Percentiles rank a stretch among this genome's conserved stretches.
Conservation (phyloP, 2,888 invertebrate genomes). For the Melinopterus prodromus region DNA sequence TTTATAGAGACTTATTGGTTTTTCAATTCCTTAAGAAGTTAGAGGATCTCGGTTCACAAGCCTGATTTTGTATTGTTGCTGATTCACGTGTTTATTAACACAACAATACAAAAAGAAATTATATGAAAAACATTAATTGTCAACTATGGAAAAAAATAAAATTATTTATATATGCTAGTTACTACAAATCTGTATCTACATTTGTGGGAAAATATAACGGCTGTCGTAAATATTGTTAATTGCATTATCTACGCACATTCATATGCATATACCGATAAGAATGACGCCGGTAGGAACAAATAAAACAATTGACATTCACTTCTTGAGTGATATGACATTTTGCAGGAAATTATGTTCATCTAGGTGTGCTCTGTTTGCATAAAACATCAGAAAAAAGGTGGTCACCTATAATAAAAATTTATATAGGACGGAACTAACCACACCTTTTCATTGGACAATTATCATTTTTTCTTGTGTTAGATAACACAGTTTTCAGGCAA, state of each 20-base stretch:
- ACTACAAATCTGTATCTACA: no score
- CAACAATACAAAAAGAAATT: no score
- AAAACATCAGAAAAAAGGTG: not conserved
- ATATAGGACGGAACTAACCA: not conserved
- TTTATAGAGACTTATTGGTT: no score
- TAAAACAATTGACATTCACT: constrained; percentile 4
- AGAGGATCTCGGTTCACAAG: no score
- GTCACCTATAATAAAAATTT: not conserved
- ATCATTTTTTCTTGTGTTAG: not conserved
- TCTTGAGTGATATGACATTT: not conserved
- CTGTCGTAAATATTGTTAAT: no score
- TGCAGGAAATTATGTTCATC: not conserved
- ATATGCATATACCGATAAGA: not conserved
- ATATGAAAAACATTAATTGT: no score
- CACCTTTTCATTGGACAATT: not conserved
- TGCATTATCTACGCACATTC: not conserved
- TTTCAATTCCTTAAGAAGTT: no score
- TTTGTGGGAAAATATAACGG: no score
- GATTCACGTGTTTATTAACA: no score
- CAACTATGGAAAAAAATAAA: no score
- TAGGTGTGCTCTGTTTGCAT: not conserved
- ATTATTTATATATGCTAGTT: no score
- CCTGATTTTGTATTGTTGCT: no score
- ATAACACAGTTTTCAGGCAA: not conserved
- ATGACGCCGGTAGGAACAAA: not conserved